Percentiles rank a stretch among this genome's conserved stretches.
Evolutionary conservation across 2,888 invertebrate genomes (phyloP).

Genomic region (Chelonus formosanus): DNA sequence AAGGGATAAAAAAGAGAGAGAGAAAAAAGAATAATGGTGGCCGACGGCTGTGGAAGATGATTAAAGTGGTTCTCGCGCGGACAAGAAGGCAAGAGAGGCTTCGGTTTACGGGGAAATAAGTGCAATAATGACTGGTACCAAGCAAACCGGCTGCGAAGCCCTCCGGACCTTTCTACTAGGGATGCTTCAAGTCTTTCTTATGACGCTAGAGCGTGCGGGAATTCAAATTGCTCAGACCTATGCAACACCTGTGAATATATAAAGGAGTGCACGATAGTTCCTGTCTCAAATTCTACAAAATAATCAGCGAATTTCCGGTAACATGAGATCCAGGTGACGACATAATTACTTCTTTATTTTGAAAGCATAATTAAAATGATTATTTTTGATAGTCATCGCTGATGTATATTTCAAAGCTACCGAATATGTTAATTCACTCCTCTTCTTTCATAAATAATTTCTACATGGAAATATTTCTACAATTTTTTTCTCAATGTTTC

Average conservation of each 20-base stretch:
- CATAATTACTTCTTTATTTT: constrained; percentile 16
- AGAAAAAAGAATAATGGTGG: constrained; percentile 28
- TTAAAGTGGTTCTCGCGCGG: constrained; percentile 34
- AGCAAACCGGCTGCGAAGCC: constrained; percentile 34
- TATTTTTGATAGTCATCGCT: constrained; percentile 32
- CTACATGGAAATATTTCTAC: no score
- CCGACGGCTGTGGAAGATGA: constrained; percentile 34
- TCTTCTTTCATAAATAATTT: no score
- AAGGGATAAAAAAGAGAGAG: constrained; percentile 21
- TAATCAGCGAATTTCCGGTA: constrained; percentile 24
- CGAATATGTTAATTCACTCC: no score
- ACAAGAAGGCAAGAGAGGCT: constrained; percentile 21
- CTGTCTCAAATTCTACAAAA: constrained; percentile 10
- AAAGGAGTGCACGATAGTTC: constrained; percentile 14
- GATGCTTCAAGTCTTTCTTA: constrained; percentile 17
- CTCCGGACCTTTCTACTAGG: constrained; percentile 25
- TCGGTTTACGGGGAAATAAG: constrained; percentile 33
- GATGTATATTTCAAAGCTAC: no score
- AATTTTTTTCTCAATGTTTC: no score
- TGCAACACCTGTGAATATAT: constrained; percentile 13
- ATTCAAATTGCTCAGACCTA: constrained; percentile 28
- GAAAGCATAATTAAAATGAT: constrained; percentile 43
- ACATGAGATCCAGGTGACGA: constrained; percentile 1
- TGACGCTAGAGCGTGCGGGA: constrained; percentile 29
- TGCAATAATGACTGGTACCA: constrained; percentile 33